Percentiles rank a stretch among this genome's conserved stretches.
Conservation (phyloP, 2,113 vertebrate genomes). For the Hippocampus comes region DNA sequence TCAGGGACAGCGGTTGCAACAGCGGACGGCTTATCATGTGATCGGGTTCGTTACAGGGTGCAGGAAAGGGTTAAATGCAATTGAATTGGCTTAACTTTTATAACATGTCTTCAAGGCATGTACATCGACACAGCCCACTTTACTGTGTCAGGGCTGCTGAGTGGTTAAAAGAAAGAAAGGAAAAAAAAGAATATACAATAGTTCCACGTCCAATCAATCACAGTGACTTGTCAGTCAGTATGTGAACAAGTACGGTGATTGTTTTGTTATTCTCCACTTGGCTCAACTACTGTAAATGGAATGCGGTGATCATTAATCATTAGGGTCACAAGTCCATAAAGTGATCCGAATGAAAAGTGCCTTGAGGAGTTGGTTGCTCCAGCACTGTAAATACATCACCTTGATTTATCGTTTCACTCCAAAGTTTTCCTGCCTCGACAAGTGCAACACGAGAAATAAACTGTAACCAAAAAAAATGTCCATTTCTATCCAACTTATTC, state of each 20-base stretch:
- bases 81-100: background rate
- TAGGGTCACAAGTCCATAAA: background rate
- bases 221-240: background rate
- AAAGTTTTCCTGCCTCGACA: background rate
- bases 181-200: too few relatives aligned
- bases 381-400: background rate
- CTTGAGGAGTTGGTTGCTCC: background rate
- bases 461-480: background rate
- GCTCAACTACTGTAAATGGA: background rate
- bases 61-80: background rate
- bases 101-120: background rate
- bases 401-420: background rate
- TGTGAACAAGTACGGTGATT: background rate
- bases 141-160: background rate
- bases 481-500: background rate
- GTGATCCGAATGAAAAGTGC: background rate
- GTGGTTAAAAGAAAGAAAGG: too few relatives aligned
- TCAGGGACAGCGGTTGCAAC: too few relatives aligned
- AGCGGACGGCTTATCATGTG: too few relatives aligned
- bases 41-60: too few relatives aligned
- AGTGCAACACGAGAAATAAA: background rate
- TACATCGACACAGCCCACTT: background rate
- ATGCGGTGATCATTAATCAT: background rate
- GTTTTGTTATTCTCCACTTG: background rate
- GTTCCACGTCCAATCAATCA: too few relatives aligned